These are phyloP conservation scores for Drosophila paucipuncta DNA, from an alignment of 2,888 invertebrate species.

Conservation along the genomic window DNA sequence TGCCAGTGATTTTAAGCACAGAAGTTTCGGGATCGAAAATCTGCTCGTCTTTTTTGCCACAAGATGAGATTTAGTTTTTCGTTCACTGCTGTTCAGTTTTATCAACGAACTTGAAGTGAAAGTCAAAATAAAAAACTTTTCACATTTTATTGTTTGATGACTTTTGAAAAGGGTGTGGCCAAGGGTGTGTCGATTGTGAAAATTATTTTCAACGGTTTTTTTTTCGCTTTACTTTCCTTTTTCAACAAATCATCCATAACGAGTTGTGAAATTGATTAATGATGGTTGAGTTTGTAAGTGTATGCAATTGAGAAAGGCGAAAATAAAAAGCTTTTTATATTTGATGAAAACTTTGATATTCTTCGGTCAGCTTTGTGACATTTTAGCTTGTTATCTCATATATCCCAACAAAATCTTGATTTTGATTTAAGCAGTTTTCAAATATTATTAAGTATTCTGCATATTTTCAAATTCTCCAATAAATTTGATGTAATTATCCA, in stretches of 20 bases:
- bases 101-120: conserved; percentile 33
- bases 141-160: conserved; percentile 52
- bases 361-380: not conserved
- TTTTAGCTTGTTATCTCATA: not conserved
- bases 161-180: conserved; percentile 17
- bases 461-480: not conserved
- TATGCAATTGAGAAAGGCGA: conserved; percentile 19
- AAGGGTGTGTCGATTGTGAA: conserved; percentile 33
- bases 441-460: not conserved
- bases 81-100: conserved; percentile 23
- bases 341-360: conserved; percentile 16
- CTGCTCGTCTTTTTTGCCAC: conserved; percentile 1
- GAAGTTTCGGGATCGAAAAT: conserved; percentile 10
- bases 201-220: conserved; percentile 40
- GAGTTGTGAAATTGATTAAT: conserved; percentile 59
- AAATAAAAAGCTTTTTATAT: conserved; percentile 13
- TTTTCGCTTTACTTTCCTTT: conserved; percentile 15
- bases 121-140: conserved; percentile 54
- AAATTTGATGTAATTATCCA: not conserved
- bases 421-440: not conserved
- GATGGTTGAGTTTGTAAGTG: conserved; percentile 41
- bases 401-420: not conserved
- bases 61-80: conserved; percentile 10
- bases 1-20: conserved; percentile 16
- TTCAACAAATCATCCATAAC: conserved; percentile 59